Base-by-base conservation (phyloP, 2,888 invertebrate species). In the Ectropis crepuscularia region DNA sequence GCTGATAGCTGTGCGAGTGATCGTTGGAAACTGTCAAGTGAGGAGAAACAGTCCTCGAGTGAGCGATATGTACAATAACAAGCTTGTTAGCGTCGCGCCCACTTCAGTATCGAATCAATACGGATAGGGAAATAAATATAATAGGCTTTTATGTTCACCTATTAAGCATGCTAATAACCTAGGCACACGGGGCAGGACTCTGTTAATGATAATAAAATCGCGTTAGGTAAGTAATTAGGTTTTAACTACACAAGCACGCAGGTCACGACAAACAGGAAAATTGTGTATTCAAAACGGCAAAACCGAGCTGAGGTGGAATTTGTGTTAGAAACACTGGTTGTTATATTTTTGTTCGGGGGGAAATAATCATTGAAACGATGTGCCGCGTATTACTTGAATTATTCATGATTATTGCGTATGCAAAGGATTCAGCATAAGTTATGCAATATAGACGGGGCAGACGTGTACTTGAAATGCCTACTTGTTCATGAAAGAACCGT, bases 1-100 rank as follows among this genome's bases (percentile, higher is more conserved):
- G 82, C 74, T 80, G 81, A 85, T 83, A 80, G 78, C 78, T 72
- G 74, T 75, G 78, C 78, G 79, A 80, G 77, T 73, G 78, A 83
- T 83, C 58, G 70, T 60, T 60, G 46, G 68, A 71, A 70, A 69
- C 57, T 64, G 67, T 69, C 67, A 69, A 68, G 70, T 72, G 68
- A 69, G 67, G 63, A 76, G 72, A 59, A 69, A 67, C 71, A 76
- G 72, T 63, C 70, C 65, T 72, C 65, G 67, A 61, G 65, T 70
- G 68, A 70, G 69, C 70, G 62, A 70, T 65, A 70, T 68, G 63
- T 57, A 73, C 73, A 77, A 75, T 78, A 80, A 77, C 75, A 75
- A 77, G 74, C 75, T 78, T 77, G 75, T 79, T 78, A 80, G 69
- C 68, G 68, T 68, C 69, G 53, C 68, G 60, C 64, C 70, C 67